Evolutionary conservation across 1,140 invertebrate species (phyloP).

Genomic region (Brachionus rubens): DNA sequence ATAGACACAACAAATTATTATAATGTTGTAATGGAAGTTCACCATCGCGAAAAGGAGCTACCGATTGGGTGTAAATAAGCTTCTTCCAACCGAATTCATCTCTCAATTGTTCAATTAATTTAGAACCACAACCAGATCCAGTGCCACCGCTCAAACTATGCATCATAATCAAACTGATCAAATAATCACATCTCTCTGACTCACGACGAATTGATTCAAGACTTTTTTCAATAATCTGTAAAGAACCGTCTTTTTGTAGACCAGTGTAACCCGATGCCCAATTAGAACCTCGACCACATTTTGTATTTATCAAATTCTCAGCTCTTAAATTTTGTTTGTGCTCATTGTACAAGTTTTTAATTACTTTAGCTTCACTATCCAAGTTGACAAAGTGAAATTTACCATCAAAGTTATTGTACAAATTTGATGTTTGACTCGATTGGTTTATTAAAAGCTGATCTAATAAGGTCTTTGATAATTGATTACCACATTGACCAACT

Average conservation of each 20-base stretch:
- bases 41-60: slow-evolving; percentile 23
- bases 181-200: slow-evolving; percentile 68
- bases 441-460: slow-evolving; percentile 69
- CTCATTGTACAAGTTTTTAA: slow-evolving; percentile 69
- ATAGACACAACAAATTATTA: slow-evolving; percentile 32
- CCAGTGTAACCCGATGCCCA: slow-evolving; percentile 68
- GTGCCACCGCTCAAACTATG: slow-evolving; percentile 65
- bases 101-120: slow-evolving; percentile 58
- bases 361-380: slow-evolving; percentile 48
- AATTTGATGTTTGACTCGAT: slow-evolving; percentile 63
- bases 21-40: slow-evolving; percentile 44
- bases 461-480: slow-evolving; percentile 68
- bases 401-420: slow-evolving; percentile 56
- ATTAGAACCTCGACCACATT: slow-evolving; percentile 70
- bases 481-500: slow-evolving; percentile 74
- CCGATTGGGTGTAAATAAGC: slow-evolving; percentile 25
- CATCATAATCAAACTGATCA: slow-evolving; percentile 68
- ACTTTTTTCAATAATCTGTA: slow-evolving; percentile 63
- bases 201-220: slow-evolving; percentile 59
- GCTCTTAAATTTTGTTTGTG: slow-evolving; percentile 68
- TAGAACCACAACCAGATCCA: slow-evolving; percentile 65
- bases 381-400: slow-evolving; percentile 57
- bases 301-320: slow-evolving; percentile 66
- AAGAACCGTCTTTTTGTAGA: slow-evolving; percentile 65
- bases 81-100: slow-evolving; percentile 28